Percentiles rank a stretch among this genome's conserved stretches.
Conservation (phyloP, 2,888 invertebrate species). For the Beris chalybata region DNA sequence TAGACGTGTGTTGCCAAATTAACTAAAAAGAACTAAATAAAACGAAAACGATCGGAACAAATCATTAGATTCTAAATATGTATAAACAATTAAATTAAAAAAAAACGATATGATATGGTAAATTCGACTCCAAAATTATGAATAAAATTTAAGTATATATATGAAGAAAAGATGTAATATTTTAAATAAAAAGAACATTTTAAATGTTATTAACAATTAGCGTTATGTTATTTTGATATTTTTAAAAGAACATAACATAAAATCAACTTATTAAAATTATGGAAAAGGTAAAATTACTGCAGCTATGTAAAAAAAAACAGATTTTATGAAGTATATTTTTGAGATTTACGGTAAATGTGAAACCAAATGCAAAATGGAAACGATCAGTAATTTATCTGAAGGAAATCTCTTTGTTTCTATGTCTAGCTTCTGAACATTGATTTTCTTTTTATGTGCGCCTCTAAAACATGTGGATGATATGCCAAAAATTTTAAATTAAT, state of each 20-base stretch:
- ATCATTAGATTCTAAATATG: conserved; percentile 27
- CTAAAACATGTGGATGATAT: too few relatives aligned
- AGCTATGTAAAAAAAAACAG: background rate
- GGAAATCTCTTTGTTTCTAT: too few relatives aligned
- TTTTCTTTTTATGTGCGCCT: too few relatives aligned
- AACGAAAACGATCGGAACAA: conserved; percentile 31
- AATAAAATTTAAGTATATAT: background rate
- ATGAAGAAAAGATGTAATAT: background rate
- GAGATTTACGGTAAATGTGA: too few relatives aligned
- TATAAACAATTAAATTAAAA: background rate
- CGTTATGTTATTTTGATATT: background rate
- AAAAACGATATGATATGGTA: too few relatives aligned
- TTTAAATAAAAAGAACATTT: conserved; percentile 5
- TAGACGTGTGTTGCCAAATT: conserved; percentile 31
- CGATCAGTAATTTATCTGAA: background rate
- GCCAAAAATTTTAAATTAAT: too few relatives aligned
- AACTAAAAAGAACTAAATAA: conserved; percentile 14
- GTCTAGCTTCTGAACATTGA: too few relatives aligned
- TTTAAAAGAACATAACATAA: background rate
- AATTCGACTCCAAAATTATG: too few relatives aligned
- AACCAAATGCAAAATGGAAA: background rate
- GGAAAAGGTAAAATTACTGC: background rate
- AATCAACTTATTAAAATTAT: background rate
- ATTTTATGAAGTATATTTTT: background rate
- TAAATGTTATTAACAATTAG: conserved; percentile 7